phyloP scores from a whole-genome alignment of 2,797 vertebrate genomes.

The Oceanodroma leucorhoa region DNA sequence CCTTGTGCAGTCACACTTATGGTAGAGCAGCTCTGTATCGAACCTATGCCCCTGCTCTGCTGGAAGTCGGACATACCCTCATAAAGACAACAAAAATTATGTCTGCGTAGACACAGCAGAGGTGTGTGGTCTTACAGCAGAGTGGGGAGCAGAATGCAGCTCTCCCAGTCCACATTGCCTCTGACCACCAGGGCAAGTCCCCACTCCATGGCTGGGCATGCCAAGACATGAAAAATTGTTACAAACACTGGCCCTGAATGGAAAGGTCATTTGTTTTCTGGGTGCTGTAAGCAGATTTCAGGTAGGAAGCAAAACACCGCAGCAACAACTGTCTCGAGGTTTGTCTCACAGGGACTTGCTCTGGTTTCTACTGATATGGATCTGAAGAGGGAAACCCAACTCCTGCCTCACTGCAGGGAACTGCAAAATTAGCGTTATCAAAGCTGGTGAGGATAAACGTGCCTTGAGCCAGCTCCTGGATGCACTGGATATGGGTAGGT shows the following conservation, averaged over 20 bases:
- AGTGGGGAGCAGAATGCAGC: not conserved
- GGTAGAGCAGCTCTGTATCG: not conserved
- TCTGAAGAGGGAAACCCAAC: not conserved
- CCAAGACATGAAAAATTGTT: not conserved
- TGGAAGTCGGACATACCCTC: not conserved
- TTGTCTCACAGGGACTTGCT: not conserved
- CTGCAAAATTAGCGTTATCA: not conserved
- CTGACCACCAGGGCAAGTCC: not conserved
- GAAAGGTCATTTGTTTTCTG: not conserved
- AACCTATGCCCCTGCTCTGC: not conserved
- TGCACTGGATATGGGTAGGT: not conserved
- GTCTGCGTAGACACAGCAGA: not conserved
- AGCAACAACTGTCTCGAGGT: not conserved
- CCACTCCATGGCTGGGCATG: rapidly evolving
- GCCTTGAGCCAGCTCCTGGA: not conserved
- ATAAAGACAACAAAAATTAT: not conserved
- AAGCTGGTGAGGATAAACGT: not conserved
- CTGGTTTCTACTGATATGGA: not conserved
- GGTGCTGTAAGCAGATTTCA: not conserved
- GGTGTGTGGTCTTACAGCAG: not conserved
- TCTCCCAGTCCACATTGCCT: not conserved
- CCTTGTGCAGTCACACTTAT: rapidly evolving
- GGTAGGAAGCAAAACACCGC: not conserved
- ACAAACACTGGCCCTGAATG: not conserved
- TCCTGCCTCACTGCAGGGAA: not conserved